phyloP scores from a whole-genome alignment of 1,140 invertebrate genomes.

The Polypedilum vanderplanki region DNA sequence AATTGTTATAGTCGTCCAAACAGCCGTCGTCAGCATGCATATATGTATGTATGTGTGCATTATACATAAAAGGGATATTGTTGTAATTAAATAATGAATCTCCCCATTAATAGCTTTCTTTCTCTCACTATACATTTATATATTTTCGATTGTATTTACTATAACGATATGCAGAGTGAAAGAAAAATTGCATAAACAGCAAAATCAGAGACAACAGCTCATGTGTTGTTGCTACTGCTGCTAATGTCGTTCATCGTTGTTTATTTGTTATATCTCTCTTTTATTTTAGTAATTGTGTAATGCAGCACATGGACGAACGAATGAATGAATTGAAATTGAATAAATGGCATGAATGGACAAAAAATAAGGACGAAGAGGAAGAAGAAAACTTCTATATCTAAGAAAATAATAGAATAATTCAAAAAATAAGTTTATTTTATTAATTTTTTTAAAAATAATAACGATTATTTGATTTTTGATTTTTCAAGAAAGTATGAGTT shows the following conservation, averaged over 20 bases:
- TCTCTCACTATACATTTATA: too few species aligned
- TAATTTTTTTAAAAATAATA: too few species aligned
- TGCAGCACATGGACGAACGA: constrained; percentile 9
- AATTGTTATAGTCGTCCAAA: neutral
- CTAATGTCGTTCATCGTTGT: neutral
- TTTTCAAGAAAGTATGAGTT: too few species aligned
- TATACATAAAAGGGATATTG: neutral
- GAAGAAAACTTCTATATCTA: too few species aligned
- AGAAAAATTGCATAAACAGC: constrained; percentile 10
- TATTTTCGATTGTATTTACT: neutral
- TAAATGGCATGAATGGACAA: neutral
- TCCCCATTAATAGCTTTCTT: constrained; percentile 15
- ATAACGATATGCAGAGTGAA: constrained; percentile 8
- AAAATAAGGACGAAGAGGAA: too few species aligned
- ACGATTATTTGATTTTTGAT: too few species aligned
- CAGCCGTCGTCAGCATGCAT: neutral
- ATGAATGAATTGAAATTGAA: neutral
- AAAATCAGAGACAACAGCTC: neutral
- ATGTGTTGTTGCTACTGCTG: neutral
- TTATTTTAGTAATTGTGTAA: neutral
- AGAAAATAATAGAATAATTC: too few species aligned
- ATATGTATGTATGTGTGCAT: neutral
- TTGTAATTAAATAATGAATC: constrained; percentile 29
- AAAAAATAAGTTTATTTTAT: too few species aligned
- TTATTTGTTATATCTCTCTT: constrained; percentile 13